phyloP scores from a whole-genome alignment of 2,797 vertebrate genomes.

The Sebastes ruberrimus region DNA sequence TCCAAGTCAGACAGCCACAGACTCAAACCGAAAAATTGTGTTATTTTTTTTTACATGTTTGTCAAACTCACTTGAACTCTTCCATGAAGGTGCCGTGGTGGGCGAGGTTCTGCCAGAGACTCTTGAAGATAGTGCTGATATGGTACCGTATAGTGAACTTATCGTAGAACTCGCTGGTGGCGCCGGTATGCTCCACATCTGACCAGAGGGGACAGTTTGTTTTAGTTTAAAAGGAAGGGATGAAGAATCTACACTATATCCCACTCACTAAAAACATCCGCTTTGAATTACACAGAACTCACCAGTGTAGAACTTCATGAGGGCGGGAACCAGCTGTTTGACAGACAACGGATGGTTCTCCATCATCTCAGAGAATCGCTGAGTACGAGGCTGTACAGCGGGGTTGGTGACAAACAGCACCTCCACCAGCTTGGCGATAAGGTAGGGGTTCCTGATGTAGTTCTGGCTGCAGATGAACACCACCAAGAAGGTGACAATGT shows the following conservation, averaged over 20 bases:
- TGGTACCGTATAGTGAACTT: constrained; percentile 99
- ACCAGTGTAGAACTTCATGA: constrained; percentile 99
- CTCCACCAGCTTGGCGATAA: constrained; percentile 98
- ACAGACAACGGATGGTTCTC: constrained; percentile 96
- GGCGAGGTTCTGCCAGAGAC: constrained; percentile 97
- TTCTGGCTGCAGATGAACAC: constrained; percentile 99
- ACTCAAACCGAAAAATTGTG: background rate
- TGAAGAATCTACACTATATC: background rate
- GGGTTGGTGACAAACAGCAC: constrained; percentile 99
- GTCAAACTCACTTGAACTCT: constrained; percentile 96
- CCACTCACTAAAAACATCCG: background rate
- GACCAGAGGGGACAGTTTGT: constrained; percentile 3
- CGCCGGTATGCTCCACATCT: constrained; percentile 98
- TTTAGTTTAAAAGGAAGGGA: background rate
- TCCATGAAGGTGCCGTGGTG: constrained; percentile 99
- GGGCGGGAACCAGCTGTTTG: constrained; percentile 94
- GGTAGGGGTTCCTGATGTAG: constrained; percentile 98
- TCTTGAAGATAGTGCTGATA: constrained; percentile 99
- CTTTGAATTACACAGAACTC: constrained; percentile 14
- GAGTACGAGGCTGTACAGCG: constrained; percentile 95
- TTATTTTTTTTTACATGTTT: background rate
- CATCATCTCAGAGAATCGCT: constrained; percentile 98
- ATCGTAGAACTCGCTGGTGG: constrained; percentile 98
- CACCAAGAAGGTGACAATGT: constrained; percentile 96
- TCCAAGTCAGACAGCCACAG: background rate